Conservation (phyloP, 2,113 vertebrate genomes). For the Vidua macroura region DNA sequence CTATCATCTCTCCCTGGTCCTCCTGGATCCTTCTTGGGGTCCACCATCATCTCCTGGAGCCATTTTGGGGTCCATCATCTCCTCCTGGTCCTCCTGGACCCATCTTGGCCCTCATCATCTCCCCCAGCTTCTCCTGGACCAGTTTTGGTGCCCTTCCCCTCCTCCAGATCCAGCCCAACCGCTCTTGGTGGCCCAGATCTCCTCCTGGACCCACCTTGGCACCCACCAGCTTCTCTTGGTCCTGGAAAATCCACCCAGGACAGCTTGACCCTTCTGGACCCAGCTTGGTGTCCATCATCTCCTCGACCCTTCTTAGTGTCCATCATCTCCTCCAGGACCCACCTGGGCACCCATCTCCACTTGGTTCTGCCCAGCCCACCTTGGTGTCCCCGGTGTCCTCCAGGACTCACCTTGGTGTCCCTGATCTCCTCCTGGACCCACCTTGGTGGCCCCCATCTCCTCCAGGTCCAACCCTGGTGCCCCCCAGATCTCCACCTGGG, state of each 20-base stretch:
- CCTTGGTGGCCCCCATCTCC: not conserved
- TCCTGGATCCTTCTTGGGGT: not conserved
- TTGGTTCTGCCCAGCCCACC: not conserved
- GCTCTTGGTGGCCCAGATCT: not conserved
- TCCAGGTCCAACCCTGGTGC: too few relatives aligned
- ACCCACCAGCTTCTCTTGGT: not conserved
- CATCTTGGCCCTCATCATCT: too few relatives aligned
- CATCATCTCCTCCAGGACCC: not conserved
- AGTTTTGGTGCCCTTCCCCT: not conserved
- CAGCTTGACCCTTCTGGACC: not conserved
- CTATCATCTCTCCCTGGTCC: too few relatives aligned
- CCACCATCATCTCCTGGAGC: not conserved
- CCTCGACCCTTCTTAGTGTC: not conserved
- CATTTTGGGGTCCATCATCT: fast-evolving
- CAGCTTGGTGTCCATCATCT: not conserved
- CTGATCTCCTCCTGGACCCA: too few relatives aligned
- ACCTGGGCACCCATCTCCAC: not conserved
- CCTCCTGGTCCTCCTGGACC: too few relatives aligned
- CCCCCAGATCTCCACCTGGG: not conserved
- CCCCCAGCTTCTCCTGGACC: not conserved
- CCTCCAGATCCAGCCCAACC: not conserved
- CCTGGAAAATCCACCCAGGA: not conserved
- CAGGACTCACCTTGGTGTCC: not conserved
- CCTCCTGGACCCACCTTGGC: not conserved
- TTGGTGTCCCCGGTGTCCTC: not conserved